These are phyloP conservation scores for Sebastiscus albofasciatus DNA, from an alignment of 2,797 vertebrate genomes.

Conservation along the genomic window DNA sequence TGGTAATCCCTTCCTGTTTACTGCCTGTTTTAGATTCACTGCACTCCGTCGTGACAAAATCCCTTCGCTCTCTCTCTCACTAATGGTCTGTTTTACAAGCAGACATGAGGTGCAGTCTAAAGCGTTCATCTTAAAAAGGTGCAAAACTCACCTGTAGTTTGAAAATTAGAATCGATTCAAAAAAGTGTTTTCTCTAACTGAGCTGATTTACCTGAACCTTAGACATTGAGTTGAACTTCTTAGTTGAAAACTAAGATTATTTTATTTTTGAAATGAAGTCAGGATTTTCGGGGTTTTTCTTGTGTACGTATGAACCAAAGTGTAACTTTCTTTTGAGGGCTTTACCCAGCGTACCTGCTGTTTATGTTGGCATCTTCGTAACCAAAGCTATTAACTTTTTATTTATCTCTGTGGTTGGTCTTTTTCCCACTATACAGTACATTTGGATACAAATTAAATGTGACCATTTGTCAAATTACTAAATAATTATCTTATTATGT, in stretches of 20 bases:
- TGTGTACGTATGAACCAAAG: slow-evolving; percentile 62
- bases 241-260: neutral
- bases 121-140: neutral
- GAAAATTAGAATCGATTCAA: neutral
- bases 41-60: neutral
- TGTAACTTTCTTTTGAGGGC: slow-evolving; percentile 18
- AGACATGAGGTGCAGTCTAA: neutral
- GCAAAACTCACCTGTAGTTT: neutral
- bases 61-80: neutral
- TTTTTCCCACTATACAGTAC: neutral
- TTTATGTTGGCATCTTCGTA: slow-evolving; percentile 35
- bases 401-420: slow-evolving; percentile 10
- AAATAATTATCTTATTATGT: slow-evolving; percentile 15
- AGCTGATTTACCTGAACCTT: neutral
- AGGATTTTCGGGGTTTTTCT: slow-evolving; percentile 24
- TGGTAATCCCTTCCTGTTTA: neutral
- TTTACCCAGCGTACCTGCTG: slow-evolving; percentile 32
- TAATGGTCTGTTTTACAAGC: neutral
- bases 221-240: neutral
- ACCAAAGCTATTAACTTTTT: slow-evolving; percentile 41
- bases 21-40: neutral
- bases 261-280: neutral
- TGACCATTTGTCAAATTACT: slow-evolving; percentile 18
- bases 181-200: neutral
- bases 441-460: slow-evolving; percentile 27